Conservation (phyloP, 1,140 invertebrate species). For the Ooceraea biroi region DNA sequence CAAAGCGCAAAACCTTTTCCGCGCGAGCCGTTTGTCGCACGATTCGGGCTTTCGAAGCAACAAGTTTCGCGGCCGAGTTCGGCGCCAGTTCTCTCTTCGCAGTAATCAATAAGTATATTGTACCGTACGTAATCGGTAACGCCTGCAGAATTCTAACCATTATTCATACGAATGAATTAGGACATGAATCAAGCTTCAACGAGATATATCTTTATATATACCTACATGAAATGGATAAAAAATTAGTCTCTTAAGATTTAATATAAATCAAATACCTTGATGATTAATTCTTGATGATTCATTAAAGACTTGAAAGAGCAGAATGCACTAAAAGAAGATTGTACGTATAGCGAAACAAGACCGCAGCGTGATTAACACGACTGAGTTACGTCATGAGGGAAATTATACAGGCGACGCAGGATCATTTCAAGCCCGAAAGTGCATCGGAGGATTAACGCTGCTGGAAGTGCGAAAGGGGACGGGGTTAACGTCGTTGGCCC, state of each 20-base stretch:
- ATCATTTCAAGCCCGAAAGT: constrained; percentile 32
- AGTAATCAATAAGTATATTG: constrained; percentile 22
- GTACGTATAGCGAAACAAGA: neutral
- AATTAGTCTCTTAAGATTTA: neutral
- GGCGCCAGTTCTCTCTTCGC: constrained; percentile 13
- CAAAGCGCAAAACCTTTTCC: constrained; percentile 54
- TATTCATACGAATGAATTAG: neutral
- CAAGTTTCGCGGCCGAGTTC: constrained; percentile 62
- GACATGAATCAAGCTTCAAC: neutral
- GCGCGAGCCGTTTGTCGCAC: constrained; percentile 22
- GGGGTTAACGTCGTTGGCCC: constrained; percentile 57
- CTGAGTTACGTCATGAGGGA: constrained; percentile 10
- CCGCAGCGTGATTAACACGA: neutral
- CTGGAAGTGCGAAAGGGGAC: constrained; percentile 1
- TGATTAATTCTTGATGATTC: neutral
- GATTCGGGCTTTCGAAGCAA: constrained; percentile 59
- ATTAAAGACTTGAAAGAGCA: neutral
- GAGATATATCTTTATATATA: too few relatives aligned
- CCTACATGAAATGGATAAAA: neutral
- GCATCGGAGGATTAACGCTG: neutral
- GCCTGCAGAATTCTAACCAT: neutral
- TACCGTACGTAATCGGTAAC: constrained; percentile 1
- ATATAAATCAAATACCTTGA: neutral
- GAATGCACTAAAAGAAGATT: too few relatives aligned
- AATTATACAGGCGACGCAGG: constrained; percentile 35